phyloP scores from a whole-genome alignment of 2,113 vertebrate species.

The Gadus macrocephalus region DNA sequence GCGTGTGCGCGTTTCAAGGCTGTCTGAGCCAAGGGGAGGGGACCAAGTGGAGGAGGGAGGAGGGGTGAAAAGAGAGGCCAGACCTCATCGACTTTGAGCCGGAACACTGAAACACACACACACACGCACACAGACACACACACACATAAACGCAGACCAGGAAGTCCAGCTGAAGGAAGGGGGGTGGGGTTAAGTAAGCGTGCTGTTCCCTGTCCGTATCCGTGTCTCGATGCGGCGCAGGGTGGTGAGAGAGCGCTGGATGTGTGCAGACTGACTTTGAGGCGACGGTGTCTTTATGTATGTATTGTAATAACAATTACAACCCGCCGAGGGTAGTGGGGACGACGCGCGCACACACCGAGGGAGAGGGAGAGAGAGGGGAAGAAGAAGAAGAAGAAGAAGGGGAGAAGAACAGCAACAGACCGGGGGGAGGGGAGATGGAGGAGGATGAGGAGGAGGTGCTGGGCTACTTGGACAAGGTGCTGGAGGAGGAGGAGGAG shows the following conservation, averaged over 20 bases:
- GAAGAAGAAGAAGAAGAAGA: slow-evolving; percentile 21
- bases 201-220: slow-evolving; percentile 43
- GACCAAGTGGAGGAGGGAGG: slow-evolving; percentile 15
- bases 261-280: slow-evolving; percentile 54
- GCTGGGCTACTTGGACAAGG: slow-evolving; percentile 88
- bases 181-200: slow-evolving; percentile 66
- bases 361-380: slow-evolving; percentile 34
- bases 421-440: slow-evolving; percentile 31
- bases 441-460: slow-evolving; percentile 82
- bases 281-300: slow-evolving; percentile 15
- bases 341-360: not conserved
- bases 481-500: slow-evolving; percentile 83
- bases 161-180: slow-evolving; percentile 66
- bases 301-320: too few relatives aligned
- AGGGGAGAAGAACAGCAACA: slow-evolving; percentile 29
- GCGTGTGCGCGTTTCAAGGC: slow-evolving; percentile 15
- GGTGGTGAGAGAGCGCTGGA: slow-evolving; percentile 47
- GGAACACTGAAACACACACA: slow-evolving; percentile 39
- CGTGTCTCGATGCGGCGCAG: not conserved
- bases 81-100: slow-evolving; percentile 57
- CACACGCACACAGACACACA: slow-evolving; percentile 32
- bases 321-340: too few relatives aligned
- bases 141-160: slow-evolving; percentile 47
- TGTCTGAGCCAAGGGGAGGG: slow-evolving; percentile 50
- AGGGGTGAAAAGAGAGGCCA: slow-evolving; percentile 34